Conservation (phyloP, 2,888 invertebrate genomes). For the Stenodera caucasica region DNA sequence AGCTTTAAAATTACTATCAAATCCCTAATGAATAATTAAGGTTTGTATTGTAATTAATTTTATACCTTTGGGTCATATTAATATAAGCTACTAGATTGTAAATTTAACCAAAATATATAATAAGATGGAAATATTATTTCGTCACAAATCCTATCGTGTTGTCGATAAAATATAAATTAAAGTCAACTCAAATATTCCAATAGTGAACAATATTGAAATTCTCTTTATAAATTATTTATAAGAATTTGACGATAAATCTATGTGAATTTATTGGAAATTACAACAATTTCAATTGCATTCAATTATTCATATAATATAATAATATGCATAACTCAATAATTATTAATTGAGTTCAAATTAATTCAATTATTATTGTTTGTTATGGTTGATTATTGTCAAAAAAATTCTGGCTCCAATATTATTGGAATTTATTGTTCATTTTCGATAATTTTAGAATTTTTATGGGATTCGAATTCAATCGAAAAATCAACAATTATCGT, state of each 20-base stretch:
- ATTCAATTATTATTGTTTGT: not conserved
- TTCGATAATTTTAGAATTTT: too few species aligned
- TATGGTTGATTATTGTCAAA: not conserved
- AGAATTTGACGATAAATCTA: not conserved
- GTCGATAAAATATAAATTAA: not conserved
- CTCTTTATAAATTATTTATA: not conserved
- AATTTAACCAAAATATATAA: constrained; percentile 1
- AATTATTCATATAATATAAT: not conserved
- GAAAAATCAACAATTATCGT: too few species aligned
- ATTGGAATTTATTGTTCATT: too few species aligned
- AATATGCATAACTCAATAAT: not conserved
- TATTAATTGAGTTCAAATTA: not conserved
- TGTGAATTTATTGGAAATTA: not conserved
- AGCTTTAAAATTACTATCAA: constrained; percentile 2
- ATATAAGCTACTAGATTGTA: not conserved
- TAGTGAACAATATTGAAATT: constrained; percentile 1
- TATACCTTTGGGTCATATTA: constrained; percentile 4
- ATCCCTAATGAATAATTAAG: constrained; percentile 8
- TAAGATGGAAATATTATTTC: not conserved
- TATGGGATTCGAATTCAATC: too few species aligned
- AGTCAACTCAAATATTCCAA: not conserved
- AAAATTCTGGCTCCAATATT: too few species aligned
- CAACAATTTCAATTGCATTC: not conserved
- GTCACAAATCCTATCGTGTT: not conserved
- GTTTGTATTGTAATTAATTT: constrained; percentile 7